Percentiles rank a stretch among this genome's conserved stretches.
These are phyloP conservation scores for Amblyornis subalaris DNA, from an alignment of 2,113 vertebrate genomes.

Conservation along the genomic window DNA sequence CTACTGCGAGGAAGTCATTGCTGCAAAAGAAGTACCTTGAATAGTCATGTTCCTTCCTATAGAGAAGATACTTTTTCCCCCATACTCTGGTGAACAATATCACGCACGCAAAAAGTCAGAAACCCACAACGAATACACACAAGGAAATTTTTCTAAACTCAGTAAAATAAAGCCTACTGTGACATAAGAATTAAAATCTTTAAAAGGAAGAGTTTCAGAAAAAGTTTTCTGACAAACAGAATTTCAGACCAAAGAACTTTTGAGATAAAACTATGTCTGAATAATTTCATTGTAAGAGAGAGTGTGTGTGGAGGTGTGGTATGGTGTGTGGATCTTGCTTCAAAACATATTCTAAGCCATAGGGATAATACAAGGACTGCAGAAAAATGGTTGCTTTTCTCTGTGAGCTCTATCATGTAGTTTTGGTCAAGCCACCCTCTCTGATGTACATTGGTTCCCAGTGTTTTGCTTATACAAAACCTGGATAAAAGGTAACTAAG, in stretches of 20 bases:
- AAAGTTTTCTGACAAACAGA: not conserved
- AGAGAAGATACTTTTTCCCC: not conserved
- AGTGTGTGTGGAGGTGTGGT: fast-evolving
- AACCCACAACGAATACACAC: not conserved
- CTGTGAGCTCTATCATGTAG: not conserved
- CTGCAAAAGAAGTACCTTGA: not conserved
- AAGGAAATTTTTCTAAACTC: not conserved
- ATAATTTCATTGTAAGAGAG: too few relatives aligned
- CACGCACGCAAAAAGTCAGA: not conserved
- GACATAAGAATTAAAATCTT: not conserved
- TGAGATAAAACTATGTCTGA: too few relatives aligned
- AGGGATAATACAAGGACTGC: not conserved
- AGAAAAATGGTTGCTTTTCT: not conserved
- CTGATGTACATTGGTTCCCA: not conserved
- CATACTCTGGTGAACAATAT: not conserved
- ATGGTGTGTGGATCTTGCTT: not conserved
- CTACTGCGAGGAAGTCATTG: not conserved
- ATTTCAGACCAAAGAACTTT: not conserved
- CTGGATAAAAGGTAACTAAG: not conserved
- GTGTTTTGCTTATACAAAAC: not conserved
- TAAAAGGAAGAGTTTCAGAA: not conserved
- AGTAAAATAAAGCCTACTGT: not conserved
- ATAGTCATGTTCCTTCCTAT: not conserved
- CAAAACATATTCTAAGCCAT: not conserved
- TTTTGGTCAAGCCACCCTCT: not conserved